A percentile compares a stretch with the other conserved stretches of the same genome.
Evolutionary conservation across 2,113 vertebrate species (phyloP).

Genomic region (Pachypanchax playfairii): DNA sequence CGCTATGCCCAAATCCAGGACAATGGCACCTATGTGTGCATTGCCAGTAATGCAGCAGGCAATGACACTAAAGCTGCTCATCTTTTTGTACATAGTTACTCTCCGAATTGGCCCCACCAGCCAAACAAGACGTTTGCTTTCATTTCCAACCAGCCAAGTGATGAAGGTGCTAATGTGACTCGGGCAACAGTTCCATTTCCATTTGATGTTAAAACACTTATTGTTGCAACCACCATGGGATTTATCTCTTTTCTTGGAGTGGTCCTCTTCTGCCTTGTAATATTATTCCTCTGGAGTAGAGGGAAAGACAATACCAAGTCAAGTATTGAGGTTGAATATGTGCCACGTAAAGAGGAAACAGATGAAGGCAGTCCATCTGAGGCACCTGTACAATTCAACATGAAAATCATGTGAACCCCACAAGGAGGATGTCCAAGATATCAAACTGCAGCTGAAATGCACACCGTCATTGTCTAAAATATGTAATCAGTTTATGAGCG

Average conservation of each 20-base stretch:
- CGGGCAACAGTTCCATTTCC: slow-evolving; percentile 91
- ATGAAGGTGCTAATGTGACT: slow-evolving; percentile 92
- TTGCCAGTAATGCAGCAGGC: slow-evolving; percentile 94
- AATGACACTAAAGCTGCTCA: slow-evolving; percentile 94
- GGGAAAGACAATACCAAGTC: slow-evolving; percentile 96
- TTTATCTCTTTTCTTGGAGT: slow-evolving; percentile 99
- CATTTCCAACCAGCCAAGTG: slow-evolving; percentile 96
- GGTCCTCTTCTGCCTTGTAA: slow-evolving; percentile 96
- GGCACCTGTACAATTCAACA: slow-evolving; percentile 93
- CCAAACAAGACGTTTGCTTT: slow-evolving; percentile 98
- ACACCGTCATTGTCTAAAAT: slow-evolving; percentile 53
- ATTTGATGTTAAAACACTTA: slow-evolving; percentile 98
- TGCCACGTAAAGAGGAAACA: slow-evolving; percentile 91
- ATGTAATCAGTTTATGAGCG: slow-evolving; percentile 57
- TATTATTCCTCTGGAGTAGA: slow-evolving; percentile 98
- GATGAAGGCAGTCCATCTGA: slow-evolving; percentile 88
- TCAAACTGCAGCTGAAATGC: slow-evolving; percentile 57
- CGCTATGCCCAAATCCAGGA: slow-evolving; percentile 98
- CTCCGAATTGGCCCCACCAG: slow-evolving; percentile 97
- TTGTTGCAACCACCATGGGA: slow-evolving; percentile 98
- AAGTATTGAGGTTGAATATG: slow-evolving; percentile 97
- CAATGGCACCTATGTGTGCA: slow-evolving; percentile 95
- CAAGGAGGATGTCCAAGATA: slow-evolving; percentile 29
- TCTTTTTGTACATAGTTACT: slow-evolving; percentile 96
- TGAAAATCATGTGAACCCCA: slow-evolving; percentile 96